Evolutionary conservation across 2,888 invertebrate species (phyloP), one percentile per base, ranked within the genome.

Genomic region (Aporophyla lueneburgensis): DNA sequence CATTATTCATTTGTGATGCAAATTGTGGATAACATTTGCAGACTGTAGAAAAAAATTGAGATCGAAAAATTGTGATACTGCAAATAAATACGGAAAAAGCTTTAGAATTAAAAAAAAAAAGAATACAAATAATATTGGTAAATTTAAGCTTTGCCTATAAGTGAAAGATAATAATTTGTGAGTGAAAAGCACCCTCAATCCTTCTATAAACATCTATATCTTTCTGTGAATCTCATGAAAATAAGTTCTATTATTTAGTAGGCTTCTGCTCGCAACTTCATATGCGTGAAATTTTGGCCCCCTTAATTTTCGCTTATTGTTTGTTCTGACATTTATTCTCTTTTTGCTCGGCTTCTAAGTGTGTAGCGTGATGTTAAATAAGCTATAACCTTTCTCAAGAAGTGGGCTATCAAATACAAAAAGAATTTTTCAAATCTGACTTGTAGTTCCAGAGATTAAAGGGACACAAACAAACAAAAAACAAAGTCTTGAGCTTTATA

Each of bases 1-100:
- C n/a, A n/a, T n/a, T n/a, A n/a, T n/a, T n/a, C n/a, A n/a, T 81
- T 16, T 67, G 7, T 75, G 19, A 56, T 46, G 51, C 14, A 78
- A 71, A 56, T 54, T 77, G 69, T 66, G 61, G 54, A 80, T 51
- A 68, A 68, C 56, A n/a, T 53, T 14, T 43, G 14, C 5, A 14
- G 46, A 71, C 16, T 43, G 0, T 49, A 24, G 24, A 59, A 58
- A 53, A n/a, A 21, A 21, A 33, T 14, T 14, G 7, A 16, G 16
- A 49, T 51, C 4, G 27, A 21, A 24, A 59, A 59, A 19, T 24
- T 49, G n/a, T 63, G n/a, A n/a, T 21, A 51, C 27, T 19, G 19
- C 19, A 59, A 49, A 16, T 49, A 14, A 33, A n/a, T 19, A 69
- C 33, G 12, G 21, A 2, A 16, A 24, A 53, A 16, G 54, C 27